Evolutionary conservation across 2,888 invertebrate species (phyloP), one percentile per base, ranked within the genome.

Genomic region (Apeira syringaria): DNA sequence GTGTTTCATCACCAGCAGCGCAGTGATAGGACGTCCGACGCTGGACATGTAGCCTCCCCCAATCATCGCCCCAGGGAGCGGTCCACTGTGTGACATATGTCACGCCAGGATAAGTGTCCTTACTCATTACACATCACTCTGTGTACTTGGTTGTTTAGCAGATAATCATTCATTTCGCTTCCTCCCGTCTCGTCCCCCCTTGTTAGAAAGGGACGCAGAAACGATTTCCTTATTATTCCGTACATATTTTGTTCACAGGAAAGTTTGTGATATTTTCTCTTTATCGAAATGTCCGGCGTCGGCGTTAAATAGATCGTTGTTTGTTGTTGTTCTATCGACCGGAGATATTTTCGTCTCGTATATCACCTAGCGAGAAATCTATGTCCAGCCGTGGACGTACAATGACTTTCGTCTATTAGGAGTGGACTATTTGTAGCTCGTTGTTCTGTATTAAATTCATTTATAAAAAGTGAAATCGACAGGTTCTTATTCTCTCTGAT

Each of bases 151-250:
- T 71, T 70, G 62, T 68, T 69, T 64, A 61, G 56, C 64, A 59
- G 64, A 74, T 74, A 74, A 78, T 77, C 72, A 68, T 64, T 76
- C 70, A 72, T 79, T 80, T 76, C 3, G 73, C 65, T 68, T 62
- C 57, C 50, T 52, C 39, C 48, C 64, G 72, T 74, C 70, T 69
- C 58, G 48, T 58, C 59, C 2, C 20, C 54, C 57, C 64, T 61
- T 64, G 72, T 69, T 65, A 52, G 51, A 59, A 63, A 63, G 66
- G 61, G 59, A 65, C 61, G 49, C 59, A 49, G 53, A 64, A 65
- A 57, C 57, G 59, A 57, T 66, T 57, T 59, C 49, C 49, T 61
- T 38, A 54, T 62, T 58, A 53, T 51, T 49, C 44, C 44, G 37
- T 43, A 30, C 46, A 47, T 56, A 59, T 56, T 64, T 63, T 47